phyloP scores from a whole-genome alignment of 2,888 invertebrate genomes.

The Seira sanloemensis region DNA sequence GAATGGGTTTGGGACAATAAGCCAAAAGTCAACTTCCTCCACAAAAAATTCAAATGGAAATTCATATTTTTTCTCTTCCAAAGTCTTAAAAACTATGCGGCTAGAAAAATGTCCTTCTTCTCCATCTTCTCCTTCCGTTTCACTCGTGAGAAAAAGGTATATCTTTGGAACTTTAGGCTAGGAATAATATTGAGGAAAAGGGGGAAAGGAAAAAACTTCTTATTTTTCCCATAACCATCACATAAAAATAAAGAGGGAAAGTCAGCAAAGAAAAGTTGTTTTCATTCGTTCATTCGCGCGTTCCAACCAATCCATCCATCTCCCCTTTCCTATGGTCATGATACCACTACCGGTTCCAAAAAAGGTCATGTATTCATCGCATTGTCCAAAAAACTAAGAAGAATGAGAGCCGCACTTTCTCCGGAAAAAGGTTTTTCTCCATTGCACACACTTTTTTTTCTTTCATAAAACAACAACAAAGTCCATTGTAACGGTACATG shows the following conservation, averaged over 20 bases:
- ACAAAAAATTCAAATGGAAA: background rate
- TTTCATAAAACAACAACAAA: background rate
- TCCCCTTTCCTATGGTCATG: background rate
- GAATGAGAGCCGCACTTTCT: background rate
- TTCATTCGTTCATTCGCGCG: background rate
- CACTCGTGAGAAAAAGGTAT: background rate
- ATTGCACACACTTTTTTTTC: background rate
- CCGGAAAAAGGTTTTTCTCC: too few species aligned
- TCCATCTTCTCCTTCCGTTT: background rate
- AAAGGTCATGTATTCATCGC: slow-evolving; percentile 45
- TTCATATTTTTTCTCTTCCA: background rate
- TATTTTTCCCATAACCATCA: slow-evolving; percentile 69
- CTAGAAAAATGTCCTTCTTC: background rate
- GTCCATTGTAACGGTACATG: background rate
- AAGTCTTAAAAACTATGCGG: background rate
- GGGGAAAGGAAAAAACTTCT: slow-evolving; percentile 33
- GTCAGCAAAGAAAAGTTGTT: slow-evolving; percentile 8
- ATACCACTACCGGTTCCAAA: background rate
- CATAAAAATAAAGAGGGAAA: slow-evolving; percentile 67
- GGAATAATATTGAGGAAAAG: slow-evolving; percentile 35
- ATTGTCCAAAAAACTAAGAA: background rate
- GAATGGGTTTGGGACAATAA: background rate
- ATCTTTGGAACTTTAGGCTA: background rate
- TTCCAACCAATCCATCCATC: background rate
- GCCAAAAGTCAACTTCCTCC: background rate